A percentile compares a stretch with the other conserved stretches of the same genome.
phyloP scores from a whole-genome alignment of 30 jellyfish, hydroid and myxozoan genomes.

The Turritopsis rubra region DNA sequence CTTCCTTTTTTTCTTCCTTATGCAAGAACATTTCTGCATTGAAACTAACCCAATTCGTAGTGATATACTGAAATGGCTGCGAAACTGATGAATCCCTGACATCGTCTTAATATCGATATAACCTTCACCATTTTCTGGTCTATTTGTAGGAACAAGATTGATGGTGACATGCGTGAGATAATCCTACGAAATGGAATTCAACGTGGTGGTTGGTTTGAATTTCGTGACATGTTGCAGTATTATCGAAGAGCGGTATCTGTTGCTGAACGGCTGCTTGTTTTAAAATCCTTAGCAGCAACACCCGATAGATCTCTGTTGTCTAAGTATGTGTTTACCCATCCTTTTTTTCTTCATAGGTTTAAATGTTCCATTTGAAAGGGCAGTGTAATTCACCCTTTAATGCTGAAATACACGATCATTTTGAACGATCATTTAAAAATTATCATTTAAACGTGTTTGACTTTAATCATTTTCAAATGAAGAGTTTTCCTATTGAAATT shows the following conservation, averaged over 20 bases:
- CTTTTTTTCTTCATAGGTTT: no score
- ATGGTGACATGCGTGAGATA: conserved; percentile 8
- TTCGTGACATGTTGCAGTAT: not conserved
- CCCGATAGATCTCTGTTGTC: not conserved
- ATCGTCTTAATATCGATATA: not conserved
- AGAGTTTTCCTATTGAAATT: no score
- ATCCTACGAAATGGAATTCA: not conserved
- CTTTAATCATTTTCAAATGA: no score
- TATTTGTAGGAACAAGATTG: not conserved
- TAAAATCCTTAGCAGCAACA: not conserved
- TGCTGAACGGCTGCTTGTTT: not conserved
- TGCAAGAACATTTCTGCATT: no score
- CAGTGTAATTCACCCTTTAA: no score
- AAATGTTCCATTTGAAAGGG: no score
- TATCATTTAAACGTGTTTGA: no score
- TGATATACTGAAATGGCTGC: not conserved
- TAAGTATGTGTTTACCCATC: not conserved
- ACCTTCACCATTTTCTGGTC: no score
- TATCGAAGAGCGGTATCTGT: not conserved
- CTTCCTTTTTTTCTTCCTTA: no score
- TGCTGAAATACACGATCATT: no score
- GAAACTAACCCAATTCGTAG: no score
- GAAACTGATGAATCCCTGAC: not conserved
- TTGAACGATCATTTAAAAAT: no score
- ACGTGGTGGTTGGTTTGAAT: not conserved